Base-by-base conservation (phyloP, 2,113 vertebrate species). In the Eublepharis macularius region DNA sequence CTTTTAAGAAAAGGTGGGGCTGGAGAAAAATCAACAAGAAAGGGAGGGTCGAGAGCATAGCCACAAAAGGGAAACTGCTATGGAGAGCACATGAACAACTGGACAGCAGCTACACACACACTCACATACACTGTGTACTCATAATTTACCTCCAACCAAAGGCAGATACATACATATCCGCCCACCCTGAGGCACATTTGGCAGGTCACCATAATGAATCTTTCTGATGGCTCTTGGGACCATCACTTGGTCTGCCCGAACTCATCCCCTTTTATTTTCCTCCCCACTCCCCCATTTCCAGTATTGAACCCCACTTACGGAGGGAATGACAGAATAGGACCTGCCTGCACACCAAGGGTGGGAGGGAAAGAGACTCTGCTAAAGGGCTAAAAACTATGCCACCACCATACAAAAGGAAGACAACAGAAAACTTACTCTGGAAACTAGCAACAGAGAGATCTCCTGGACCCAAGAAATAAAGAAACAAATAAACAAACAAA, bases 361-460 rank as follows among this genome's bases (percentile, higher is more conserved):
- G 92, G 82, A 86, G 47, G 91, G 66, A 76, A 85, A 87, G 41
- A 74, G 88, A 60, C 86, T 89, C 91, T 91, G 57, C 74, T 66
- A 76, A 13, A 77, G 66, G 74, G 49, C 29, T 73, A 34, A 47
- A 47, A 91, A 74, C 92, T 94, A 94, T 86, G 93, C 66, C 91
- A 85, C 78, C 47, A 95, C 92, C 86, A 93, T 89, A 93, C 91
- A 87, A 57, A 76, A 51, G 80, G 49, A 90, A 86, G 43, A 54
- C 32, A 77, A 92, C 45, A 87, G 86, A 70, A 68, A 94, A 98
- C 97, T 98, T 98, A 98, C 97, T 97, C 95, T 97, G 97, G 90
- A 97, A 98, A 97, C 97, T 97, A 98, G 97, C 97, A 97, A 97
- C 83, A 94, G 97, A 98, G 95, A 98, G 96, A 96, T 98, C 97